Evolutionary conservation across 2,797 vertebrate species (phyloP), one percentile per base, ranked within the genome.

Genomic region (Aulostomus chinensis): DNA sequence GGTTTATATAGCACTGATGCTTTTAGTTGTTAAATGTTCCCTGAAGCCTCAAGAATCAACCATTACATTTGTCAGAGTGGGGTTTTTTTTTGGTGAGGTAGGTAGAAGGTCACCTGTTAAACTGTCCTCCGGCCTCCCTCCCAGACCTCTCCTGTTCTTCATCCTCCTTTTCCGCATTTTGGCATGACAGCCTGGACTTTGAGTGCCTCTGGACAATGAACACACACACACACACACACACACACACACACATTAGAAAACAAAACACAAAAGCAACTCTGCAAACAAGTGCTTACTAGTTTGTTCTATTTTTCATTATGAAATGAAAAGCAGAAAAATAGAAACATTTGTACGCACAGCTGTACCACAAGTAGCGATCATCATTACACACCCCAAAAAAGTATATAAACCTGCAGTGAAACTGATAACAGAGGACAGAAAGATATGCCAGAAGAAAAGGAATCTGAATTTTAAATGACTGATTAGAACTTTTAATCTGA

Each of bases 91-190:
- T 25, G 30, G 12, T 40, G 16, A 63, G 33, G 25, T 13, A 20
- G 52, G 52, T 75, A 28, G 58, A 77, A 71, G 58, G 78, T 83
- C 64, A 98, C 96, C 96, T 94, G 89, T 86, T 90, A 8, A 93
- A 87, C 71, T 94, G 95, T 47, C 93, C 92, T 43, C 91, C 90
- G 0, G 33, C 53, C 32, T 97, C 95, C 75, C 84, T 93, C 41
- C 84, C 87, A 4, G 88, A 85, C 4, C 51, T 72, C 29, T 94
- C 93, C 66, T 92, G 93, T 69, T 42, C 14, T 0, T 96, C 96
- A 2, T 98, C 95, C 0, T 97, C 97, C 0, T 93, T 94, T 2
- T 96, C 95, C 24, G 85, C 69, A 3, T 87, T 91, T 4, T 91
- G 93, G 45, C 90, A 91, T 51, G 91, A 91, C 79, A 94, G 83